These are phyloP conservation scores for Acanthisitta chloris DNA, from an alignment of 2,113 vertebrate species.

Conservation along the genomic window DNA sequence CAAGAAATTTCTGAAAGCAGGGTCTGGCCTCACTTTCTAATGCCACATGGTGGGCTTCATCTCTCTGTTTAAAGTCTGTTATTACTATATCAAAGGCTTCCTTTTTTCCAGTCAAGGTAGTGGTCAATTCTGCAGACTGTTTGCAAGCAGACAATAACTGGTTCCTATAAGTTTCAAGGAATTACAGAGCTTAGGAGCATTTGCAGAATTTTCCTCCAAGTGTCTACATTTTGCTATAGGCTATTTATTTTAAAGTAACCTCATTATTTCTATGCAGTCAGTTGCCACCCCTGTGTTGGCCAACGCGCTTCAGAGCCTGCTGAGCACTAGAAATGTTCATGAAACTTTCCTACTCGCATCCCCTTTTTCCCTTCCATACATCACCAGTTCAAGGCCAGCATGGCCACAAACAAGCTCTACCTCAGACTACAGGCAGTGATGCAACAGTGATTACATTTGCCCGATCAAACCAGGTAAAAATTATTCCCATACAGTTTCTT, in stretches of 20 bases:
- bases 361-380: background rate
- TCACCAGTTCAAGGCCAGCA: background rate
- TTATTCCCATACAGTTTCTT: background rate
- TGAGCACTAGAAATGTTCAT: background rate
- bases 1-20: background rate
- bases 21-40: background rate
- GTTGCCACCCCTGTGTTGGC: background rate
- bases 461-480: background rate
- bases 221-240: background rate
- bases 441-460: background rate
- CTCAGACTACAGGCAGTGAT: background rate
- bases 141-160: background rate
- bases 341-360: background rate
- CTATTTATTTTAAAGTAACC: background rate
- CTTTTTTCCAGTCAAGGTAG: background rate
- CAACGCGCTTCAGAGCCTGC: background rate
- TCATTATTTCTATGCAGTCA: background rate
- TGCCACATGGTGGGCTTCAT: rapidly evolving
- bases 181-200: background rate
- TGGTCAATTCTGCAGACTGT: background rate
- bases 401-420: background rate
- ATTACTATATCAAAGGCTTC: background rate
- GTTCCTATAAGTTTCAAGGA: background rate
- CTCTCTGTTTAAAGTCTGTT: background rate
- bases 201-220: background rate